These are phyloP conservation scores for Opisthograptis luteolata DNA, from an alignment of 2,888 invertebrate species.

Conservation along the genomic window DNA sequence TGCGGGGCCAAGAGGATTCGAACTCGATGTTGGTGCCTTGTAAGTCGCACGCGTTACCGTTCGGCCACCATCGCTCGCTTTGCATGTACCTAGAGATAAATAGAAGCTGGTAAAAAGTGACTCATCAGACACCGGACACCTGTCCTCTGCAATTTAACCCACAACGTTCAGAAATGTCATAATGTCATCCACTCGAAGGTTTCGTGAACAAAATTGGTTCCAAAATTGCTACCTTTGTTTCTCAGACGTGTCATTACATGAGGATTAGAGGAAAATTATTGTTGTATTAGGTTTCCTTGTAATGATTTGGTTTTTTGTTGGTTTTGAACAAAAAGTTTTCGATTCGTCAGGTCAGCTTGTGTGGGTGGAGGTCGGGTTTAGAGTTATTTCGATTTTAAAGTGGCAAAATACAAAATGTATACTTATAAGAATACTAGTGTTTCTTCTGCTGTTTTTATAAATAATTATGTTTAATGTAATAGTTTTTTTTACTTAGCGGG, in stretches of 20 bases:
- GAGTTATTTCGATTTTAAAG: background rate
- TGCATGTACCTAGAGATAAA: too few species aligned
- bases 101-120: too few species aligned
- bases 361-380: constrained; percentile 34
- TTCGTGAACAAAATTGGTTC: constrained; percentile 31
- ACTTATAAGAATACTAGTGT: too few species aligned
- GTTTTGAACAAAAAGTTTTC: constrained; percentile 33
- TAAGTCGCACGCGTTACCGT: too few species aligned
- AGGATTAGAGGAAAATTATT: constrained; percentile 60
- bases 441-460: too few species aligned
- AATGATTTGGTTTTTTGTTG: constrained; percentile 40
- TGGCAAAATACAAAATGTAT: background rate
- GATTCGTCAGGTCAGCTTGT: constrained; percentile 47
- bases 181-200: constrained; percentile 25
- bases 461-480: too few species aligned
- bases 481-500: too few species aligned
- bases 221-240: constrained; percentile 32
- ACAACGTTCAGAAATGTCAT: constrained; percentile 18
- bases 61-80: too few species aligned
- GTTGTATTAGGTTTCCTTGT: constrained; percentile 62
- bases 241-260: constrained; percentile 62
- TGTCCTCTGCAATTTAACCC: background rate
- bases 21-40: too few species aligned
- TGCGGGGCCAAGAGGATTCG: too few species aligned
- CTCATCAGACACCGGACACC: too few species aligned